These are phyloP conservation scores for Patella pellucida DNA, from an alignment of 2,888 invertebrate species.

Conservation along the genomic window DNA sequence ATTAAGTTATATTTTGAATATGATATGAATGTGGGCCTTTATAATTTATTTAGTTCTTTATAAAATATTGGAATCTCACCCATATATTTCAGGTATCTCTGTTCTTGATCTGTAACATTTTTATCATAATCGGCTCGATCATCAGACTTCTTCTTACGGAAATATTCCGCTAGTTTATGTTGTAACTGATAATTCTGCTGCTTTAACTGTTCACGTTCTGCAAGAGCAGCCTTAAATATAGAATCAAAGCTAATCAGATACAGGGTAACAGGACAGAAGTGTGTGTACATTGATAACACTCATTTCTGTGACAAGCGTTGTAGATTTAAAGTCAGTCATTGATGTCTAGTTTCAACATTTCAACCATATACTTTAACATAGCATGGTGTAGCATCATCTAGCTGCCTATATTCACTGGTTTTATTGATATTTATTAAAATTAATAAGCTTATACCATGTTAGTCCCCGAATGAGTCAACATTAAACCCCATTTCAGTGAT, in stretches of 20 bases:
- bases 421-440: no score
- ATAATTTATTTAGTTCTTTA: no score
- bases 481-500: no score
- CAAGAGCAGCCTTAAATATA: conserved; percentile 50
- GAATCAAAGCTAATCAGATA: neutral
- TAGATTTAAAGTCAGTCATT: neutral
- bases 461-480: no score
- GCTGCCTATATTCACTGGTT: no score
- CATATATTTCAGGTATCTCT: conserved; percentile 70
- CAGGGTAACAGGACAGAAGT: neutral
- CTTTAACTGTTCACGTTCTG: conserved; percentile 64
- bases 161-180: conserved; percentile 70
- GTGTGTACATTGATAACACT: neutral
- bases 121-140: conserved; percentile 68
- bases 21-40: no score
- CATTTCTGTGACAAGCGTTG: neutral
- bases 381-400: no score
- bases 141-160: conserved; percentile 70
- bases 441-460: no score
- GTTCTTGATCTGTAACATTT: conserved; percentile 69
- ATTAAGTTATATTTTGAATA: no score
- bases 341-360: no score
- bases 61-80: conserved; percentile 39
- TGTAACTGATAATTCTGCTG: conserved; percentile 68
- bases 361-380: no score